Conservation (phyloP, 2,888 invertebrate genomes). For the Polydrusus cervinus region DNA sequence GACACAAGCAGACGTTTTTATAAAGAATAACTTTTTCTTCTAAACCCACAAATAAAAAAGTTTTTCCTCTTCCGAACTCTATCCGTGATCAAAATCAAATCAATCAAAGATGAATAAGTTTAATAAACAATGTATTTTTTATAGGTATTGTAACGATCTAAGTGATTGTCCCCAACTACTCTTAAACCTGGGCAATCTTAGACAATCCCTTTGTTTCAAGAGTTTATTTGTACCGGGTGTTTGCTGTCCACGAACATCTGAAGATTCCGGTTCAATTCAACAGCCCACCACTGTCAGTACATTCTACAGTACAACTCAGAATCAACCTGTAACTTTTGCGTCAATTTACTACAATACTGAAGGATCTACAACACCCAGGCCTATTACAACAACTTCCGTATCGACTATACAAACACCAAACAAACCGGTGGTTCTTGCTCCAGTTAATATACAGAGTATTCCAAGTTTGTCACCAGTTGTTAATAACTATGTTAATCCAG, state of each 20-base stretch:
- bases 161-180: constrained; percentile 91
- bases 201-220: constrained; percentile 93
- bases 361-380: constrained; percentile 53
- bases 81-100: too few species aligned
- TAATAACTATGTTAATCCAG: constrained; percentile 72
- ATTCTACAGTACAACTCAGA: constrained; percentile 59
- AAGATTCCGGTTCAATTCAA: constrained; percentile 58
- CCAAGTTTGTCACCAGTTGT: constrained; percentile 39
- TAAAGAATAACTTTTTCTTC: too few species aligned
- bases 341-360: constrained; percentile 61
- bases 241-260: constrained; percentile 83
- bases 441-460: constrained; percentile 37
- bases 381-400: constrained; percentile 29
- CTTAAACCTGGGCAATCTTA: constrained; percentile 84
- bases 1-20: too few species aligned
- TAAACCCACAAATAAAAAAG: too few species aligned
- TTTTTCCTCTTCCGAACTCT: too few species aligned
- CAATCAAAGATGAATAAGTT: too few species aligned
- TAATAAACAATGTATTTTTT: constrained; percentile 40
- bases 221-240: constrained; percentile 93
- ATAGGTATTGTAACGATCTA: constrained; percentile 84
- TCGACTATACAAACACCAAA: constrained; percentile 24
- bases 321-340: constrained; percentile 57
- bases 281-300: constrained; percentile 63
- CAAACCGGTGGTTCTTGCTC: constrained; percentile 45